Evolutionary conservation across 2,113 vertebrate species (phyloP), one percentile per base, ranked within the genome.

Genomic region (Glaucomys volans): DNA sequence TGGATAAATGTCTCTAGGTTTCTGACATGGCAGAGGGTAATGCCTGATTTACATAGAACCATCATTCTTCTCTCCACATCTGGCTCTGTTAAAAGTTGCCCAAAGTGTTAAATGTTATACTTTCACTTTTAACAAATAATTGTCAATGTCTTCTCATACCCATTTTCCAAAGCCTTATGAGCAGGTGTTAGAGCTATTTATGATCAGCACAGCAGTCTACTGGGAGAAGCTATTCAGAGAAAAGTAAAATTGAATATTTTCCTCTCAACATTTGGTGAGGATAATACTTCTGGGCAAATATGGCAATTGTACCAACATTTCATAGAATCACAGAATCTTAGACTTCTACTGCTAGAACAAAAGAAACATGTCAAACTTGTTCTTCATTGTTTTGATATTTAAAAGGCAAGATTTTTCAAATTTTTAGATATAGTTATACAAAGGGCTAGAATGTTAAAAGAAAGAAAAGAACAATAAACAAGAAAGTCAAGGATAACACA

Each of bases 201-300:
- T 44, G 75, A 59, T 88, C 54, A 86, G 74, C 54, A 72, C 47
- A 40, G 72, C 52, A 88, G 67, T 67, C 74, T 74, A 79, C 28
- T 87, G 88, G 74, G 85, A 96, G 64, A 85, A 91, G 69, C 18
- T 40, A 92, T 83, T 85, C 86, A 96, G 79, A 95, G 91, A 92
- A 95, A 95, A 94, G 67, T 80, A 93, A 97, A 97, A 92, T 13
- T 84, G 79, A 95, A 64, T 88, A 69, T 87, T 95, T 94, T 95
- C 42, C 77, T 40, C 57, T 96, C 67, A 64, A 91, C 59, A 85
- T 81, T 90, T 94, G 80, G 95, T 72, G n/a, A 79, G 59, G 76
- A 87, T 84, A 94, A 82, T 76, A 91, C 66, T 93, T 94, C 76
- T 81, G 72, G 54, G 74, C 59, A 95, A 94, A 97, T 40, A 90